These are phyloP conservation scores for Corvus moneduloides DNA, from an alignment of 2,113 vertebrate species.

Conservation along the genomic window DNA sequence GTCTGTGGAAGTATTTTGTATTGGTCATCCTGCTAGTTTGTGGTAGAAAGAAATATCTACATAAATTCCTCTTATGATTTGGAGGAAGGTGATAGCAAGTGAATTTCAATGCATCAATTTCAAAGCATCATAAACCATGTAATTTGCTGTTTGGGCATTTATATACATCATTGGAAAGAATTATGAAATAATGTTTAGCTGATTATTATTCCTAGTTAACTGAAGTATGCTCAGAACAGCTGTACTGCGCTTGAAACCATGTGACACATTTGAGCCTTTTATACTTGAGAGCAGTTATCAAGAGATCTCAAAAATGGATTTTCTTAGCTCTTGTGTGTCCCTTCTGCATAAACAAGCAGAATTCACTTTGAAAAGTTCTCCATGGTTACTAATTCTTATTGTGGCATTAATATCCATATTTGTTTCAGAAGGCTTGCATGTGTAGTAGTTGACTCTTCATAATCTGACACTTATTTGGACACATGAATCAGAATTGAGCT, in stretches of 20 bases:
- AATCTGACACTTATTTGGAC: not conserved
- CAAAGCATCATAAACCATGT: not conserved
- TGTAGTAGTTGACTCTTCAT: not conserved
- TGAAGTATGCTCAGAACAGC: not conserved
- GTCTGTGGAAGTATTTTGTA: not conserved
- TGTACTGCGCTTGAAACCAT: not conserved
- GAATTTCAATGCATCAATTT: not conserved
- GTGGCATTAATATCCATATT: not conserved
- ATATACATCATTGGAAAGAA: not conserved
- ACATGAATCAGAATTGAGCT: not conserved
- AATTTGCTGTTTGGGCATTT: not conserved
- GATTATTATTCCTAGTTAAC: not conserved
- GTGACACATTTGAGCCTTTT: not conserved
- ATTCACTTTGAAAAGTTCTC: not conserved
- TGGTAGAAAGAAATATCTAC: not conserved
- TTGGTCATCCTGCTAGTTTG: not conserved
- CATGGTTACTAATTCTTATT: not conserved
- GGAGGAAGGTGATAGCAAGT: not conserved
- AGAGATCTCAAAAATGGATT: not conserved
- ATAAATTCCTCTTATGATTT: not conserved
- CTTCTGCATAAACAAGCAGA: not conserved
- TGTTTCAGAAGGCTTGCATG: not conserved
- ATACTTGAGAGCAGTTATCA: not conserved
- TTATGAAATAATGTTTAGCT: not conserved
- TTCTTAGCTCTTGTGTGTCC: not conserved